Evolutionary conservation across 2,797 vertebrate genomes (phyloP).

Genomic region (Protosalanx chinensis): DNA sequence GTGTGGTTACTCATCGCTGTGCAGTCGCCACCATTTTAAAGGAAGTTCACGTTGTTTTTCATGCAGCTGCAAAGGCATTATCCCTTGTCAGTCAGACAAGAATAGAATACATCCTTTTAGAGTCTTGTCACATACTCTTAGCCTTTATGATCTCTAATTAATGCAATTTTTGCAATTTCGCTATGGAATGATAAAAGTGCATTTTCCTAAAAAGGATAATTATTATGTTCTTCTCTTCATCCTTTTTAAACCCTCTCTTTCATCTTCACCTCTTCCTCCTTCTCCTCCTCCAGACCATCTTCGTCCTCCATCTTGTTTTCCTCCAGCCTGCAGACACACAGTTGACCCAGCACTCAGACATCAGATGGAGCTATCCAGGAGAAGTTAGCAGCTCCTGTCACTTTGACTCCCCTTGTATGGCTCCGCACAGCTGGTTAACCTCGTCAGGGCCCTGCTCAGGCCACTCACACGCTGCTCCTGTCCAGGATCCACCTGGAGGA

Average conservation of each 20-base stretch:
- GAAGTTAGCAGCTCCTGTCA: conserved; percentile 45
- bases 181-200: too few relatives aligned
- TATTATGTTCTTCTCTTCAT: too few relatives aligned
- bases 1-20: too few relatives aligned
- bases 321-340: background rate
- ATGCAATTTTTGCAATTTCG: too few relatives aligned
- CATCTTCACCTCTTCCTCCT: background rate
- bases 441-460: conserved; percentile 10
- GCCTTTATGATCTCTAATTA: background rate
- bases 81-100: background rate
- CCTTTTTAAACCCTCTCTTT: too few relatives aligned
- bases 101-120: background rate
- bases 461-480: conserved; percentile 35
- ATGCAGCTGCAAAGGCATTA: background rate
- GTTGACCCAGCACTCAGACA: conserved; percentile 5
- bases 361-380: conserved; percentile 28
- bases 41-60: too few relatives aligned
- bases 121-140: background rate
- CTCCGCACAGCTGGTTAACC: conserved; percentile 41
- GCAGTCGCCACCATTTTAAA: too few relatives aligned
- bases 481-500: conserved; percentile 56
- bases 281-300: too few relatives aligned
- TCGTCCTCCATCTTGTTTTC: background rate
- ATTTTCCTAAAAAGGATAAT: too few relatives aligned
- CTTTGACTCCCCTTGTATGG: conserved; percentile 34